These are phyloP conservation scores for Stichopus chloronotus DNA, from an alignment of 35 echinoderm and acorn worm genomes.

Conservation along the genomic window DNA sequence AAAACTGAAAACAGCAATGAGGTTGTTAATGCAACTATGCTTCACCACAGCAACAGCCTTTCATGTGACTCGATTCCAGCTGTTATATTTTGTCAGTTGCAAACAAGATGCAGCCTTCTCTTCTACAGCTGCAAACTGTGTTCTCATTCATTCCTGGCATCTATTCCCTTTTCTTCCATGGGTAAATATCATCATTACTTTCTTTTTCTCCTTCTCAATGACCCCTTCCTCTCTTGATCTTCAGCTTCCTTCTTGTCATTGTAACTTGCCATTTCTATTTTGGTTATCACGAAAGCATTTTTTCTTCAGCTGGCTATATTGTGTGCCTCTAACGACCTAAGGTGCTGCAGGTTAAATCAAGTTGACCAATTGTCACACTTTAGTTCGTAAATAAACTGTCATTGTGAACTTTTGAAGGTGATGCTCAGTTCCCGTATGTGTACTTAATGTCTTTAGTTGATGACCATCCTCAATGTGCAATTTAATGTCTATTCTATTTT, in stretches of 20 bases:
- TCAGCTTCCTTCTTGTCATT: background rate
- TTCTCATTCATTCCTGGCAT: too few species aligned
- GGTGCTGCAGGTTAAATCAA: conserved; percentile 21
- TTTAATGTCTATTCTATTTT: conserved; percentile 44
- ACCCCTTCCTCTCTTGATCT: background rate
- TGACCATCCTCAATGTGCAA: conserved; percentile 40
- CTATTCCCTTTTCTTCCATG: background rate
- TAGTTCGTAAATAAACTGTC: background rate
- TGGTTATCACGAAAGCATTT: background rate
- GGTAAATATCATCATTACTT: background rate
- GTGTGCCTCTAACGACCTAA: conserved; percentile 27
- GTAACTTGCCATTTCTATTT: background rate
- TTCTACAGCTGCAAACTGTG: too few species aligned
- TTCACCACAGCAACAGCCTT: too few species aligned
- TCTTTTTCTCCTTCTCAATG: background rate
- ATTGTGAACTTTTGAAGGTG: conserved; percentile 1
- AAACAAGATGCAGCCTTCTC: background rate
- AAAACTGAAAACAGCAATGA: too few species aligned
- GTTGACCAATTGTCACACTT: background rate
- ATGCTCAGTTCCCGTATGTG: background rate
- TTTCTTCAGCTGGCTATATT: background rate
- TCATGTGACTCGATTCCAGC: too few species aligned
- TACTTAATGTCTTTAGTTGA: conserved; percentile 31
- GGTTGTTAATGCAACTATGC: too few species aligned
- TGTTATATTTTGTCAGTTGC: background rate